phyloP scores from a whole-genome alignment of 1,140 invertebrate genomes.

The Neuroterus valhalla region DNA sequence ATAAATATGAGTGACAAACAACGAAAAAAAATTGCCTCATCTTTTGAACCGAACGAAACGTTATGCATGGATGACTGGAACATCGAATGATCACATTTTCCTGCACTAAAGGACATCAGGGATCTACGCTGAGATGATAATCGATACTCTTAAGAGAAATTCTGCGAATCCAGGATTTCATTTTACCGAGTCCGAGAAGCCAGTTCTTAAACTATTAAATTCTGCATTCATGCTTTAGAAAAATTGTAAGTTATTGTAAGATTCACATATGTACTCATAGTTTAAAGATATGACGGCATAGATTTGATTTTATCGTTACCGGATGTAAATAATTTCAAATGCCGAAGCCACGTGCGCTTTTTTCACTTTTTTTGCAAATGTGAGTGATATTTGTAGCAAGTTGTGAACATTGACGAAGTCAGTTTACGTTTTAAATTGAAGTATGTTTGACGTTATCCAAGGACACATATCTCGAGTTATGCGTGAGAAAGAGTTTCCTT shows the following conservation, averaged over 20 bases:
- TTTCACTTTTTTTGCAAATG: neutral
- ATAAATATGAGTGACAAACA: neutral
- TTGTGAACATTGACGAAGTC: neutral
- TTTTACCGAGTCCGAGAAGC: neutral
- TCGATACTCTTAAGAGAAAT: neutral
- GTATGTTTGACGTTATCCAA: neutral
- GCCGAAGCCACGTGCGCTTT: too few relatives aligned
- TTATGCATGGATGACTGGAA: neutral
- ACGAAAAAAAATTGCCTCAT: neutral
- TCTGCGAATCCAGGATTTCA: neutral
- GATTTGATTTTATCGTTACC: neutral
- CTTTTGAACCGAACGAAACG: neutral
- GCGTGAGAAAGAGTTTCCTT: neutral
- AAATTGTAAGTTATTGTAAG: neutral
- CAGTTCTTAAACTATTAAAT: neutral
- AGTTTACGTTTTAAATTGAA: too few relatives aligned
- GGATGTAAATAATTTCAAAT: neutral
- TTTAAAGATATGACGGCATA: neutral
- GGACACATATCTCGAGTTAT: slow-evolving; percentile 10
- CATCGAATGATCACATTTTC: neutral
- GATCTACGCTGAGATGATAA: neutral
- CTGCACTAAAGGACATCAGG: too few relatives aligned
- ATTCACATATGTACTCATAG: slow-evolving; percentile 13
- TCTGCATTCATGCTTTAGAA: neutral
- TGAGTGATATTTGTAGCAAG: neutral